phyloP scores from a whole-genome alignment of 2,888 invertebrate species.

The Lomographa bimaculata region DNA sequence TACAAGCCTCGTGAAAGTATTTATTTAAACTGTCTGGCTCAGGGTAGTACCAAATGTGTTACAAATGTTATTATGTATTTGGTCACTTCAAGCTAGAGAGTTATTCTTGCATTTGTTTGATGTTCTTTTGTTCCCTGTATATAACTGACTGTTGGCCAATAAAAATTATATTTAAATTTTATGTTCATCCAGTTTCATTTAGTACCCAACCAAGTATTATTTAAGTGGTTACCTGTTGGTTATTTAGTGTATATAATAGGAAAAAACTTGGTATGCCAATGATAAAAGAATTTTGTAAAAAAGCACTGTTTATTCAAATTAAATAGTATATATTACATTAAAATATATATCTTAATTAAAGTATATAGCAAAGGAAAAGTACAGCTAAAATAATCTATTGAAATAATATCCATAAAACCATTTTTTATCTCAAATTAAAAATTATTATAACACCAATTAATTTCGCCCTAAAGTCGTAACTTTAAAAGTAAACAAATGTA shows the following conservation, averaged over 20 bases:
- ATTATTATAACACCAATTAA: conserved; percentile 64
- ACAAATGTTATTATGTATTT: conserved; percentile 53
- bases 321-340: conserved; percentile 82
- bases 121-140: conserved; percentile 43
- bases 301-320: conserved; percentile 83
- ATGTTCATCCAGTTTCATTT: conserved; percentile 9
- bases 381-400: conserved; percentile 78
- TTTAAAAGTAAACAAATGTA: conserved; percentile 64
- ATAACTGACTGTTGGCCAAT: conserved; percentile 67
- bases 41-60: conserved; percentile 48
- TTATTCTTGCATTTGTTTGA: conserved; percentile 43
- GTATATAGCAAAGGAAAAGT: conserved; percentile 72
- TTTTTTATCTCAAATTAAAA: conserved; percentile 48
- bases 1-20: conserved; percentile 68
- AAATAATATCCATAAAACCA: conserved; percentile 77
- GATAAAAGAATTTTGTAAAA: conserved; percentile 54
- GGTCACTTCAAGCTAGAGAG: conserved; percentile 41
- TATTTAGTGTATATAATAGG: too few species aligned
- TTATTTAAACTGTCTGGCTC: conserved; percentile 46
- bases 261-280: conserved; percentile 9
- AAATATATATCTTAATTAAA: conserved; percentile 81
- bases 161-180: conserved; percentile 47
- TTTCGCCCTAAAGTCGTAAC: conserved; percentile 66
- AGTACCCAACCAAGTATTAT: too few species aligned
- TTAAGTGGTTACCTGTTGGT: too few species aligned